Base-by-base conservation (phyloP, 2,113 vertebrate species). In the Pterocles orientalis region DNA sequence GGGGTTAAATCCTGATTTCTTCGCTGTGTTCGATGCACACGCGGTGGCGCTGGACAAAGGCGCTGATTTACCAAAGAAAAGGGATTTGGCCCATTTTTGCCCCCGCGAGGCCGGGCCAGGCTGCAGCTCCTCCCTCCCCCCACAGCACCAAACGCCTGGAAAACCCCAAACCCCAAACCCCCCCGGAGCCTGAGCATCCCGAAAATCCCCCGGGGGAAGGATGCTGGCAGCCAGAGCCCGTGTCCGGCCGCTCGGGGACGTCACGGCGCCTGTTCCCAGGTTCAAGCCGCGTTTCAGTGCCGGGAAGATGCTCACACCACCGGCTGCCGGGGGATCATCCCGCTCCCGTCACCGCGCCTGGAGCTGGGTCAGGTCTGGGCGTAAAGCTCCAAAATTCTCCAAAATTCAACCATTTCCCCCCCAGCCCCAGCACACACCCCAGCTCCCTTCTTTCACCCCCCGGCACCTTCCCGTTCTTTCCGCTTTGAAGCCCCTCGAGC, bases 171-270 rank as follows among this genome's bases (percentile, higher is more conserved):
- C 36, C 36, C n/a, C n/a, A 39, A 39, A 8, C 18, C 7, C 18
- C 3, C 6, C 3, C 9, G 36, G 41, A 53, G 45, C 79, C 36
- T 0, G 4, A 65, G 34, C 51, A 18, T 6, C 50, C 25, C 81
- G 31, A 0, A 28, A 34, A 34, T 2, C 43, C 9, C 58, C 28
- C 26, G 2, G 61, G 53, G 54, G 13, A 29, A 62, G 31, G 77
- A n/a, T 3, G 29, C 50, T 48, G 45, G 2, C 7, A 33, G 25
- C 3, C 15, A 18, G 41, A 23, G 47, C 66, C 33, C 1, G 10
- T 2, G 2, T 9, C 56, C 6, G 3, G 29, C 50, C 0, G 0
- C 61, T 5, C 5, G 2, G n/a, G 34, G 64, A 34, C 0, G 7
- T 4, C 3, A 0, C 2, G 2, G 65, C 41, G 24, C 14, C 68